These are phyloP conservation scores for Gonatopus flavifemur DNA, from an alignment of 1,140 invertebrate genomes.

Conservation along the genomic window DNA sequence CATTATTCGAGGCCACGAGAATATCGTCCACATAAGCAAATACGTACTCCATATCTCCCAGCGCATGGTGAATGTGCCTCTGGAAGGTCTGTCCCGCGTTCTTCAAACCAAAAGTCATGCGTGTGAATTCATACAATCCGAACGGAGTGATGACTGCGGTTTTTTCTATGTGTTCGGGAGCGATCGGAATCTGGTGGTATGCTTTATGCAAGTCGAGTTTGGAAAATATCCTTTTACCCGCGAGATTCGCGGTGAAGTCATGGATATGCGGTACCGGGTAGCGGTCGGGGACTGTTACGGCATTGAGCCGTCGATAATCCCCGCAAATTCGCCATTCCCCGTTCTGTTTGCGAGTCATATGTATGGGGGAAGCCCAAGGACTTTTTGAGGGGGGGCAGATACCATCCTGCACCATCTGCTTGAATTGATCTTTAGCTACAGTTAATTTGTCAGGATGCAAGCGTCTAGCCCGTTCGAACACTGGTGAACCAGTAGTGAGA, in stretches of 20 bases:
- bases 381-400: not conserved
- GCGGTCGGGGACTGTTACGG: not conserved
- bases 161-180: not conserved
- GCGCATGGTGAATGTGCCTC: not conserved
- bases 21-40: not conserved
- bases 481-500: not conserved
- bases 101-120: not conserved
- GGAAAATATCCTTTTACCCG: not conserved
- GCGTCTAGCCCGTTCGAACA: not conserved
- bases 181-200: no score
- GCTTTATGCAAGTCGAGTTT: not conserved
- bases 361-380: no score
- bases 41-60: not conserved
- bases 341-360: constrained; percentile 1
- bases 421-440: not conserved
- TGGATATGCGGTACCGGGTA: no score
- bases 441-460: not conserved
- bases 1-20: not conserved
- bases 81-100: not conserved
- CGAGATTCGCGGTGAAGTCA: no score
- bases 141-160: no score
- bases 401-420: not conserved
- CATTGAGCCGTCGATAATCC: not conserved
- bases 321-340: not conserved
- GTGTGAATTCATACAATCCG: not conserved